Conservation (phyloP, 2,888 invertebrate species). For the Pimpla rufipes region DNA sequence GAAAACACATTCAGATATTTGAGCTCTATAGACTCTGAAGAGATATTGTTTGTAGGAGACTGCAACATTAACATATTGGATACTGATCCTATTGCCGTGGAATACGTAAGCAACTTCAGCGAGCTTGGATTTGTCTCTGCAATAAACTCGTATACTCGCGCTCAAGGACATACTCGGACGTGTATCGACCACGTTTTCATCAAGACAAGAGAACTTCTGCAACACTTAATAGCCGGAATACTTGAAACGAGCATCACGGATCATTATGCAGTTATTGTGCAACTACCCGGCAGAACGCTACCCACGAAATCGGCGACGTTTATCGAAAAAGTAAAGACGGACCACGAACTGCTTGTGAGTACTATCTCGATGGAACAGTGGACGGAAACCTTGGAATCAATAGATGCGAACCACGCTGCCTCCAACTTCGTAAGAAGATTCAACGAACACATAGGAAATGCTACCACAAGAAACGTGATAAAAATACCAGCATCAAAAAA, state of each 20-base stretch:
- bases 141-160: background rate
- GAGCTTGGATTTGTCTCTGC: background rate
- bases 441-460: background rate
- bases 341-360: background rate
- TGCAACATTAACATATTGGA: conserved; percentile 1
- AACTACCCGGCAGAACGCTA: background rate
- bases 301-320: too few relatives aligned
- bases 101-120: background rate
- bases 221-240: background rate
- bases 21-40: background rate
- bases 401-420: background rate
- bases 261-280: background rate
- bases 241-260: background rate
- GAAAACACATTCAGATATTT: background rate
- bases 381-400: background rate
- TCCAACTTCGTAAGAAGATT: background rate
- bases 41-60: background rate
- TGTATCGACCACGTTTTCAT: background rate
- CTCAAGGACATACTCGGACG: background rate
- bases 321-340: too few relatives aligned
- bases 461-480: background rate
- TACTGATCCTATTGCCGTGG: background rate
- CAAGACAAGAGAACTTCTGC: background rate
- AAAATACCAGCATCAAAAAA: conserved; percentile 10
- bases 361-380: background rate